Percentiles rank a stretch among this genome's conserved stretches.
Conservation (phyloP, 2,888 invertebrate genomes). For the Cryptocephalus moraei region DNA sequence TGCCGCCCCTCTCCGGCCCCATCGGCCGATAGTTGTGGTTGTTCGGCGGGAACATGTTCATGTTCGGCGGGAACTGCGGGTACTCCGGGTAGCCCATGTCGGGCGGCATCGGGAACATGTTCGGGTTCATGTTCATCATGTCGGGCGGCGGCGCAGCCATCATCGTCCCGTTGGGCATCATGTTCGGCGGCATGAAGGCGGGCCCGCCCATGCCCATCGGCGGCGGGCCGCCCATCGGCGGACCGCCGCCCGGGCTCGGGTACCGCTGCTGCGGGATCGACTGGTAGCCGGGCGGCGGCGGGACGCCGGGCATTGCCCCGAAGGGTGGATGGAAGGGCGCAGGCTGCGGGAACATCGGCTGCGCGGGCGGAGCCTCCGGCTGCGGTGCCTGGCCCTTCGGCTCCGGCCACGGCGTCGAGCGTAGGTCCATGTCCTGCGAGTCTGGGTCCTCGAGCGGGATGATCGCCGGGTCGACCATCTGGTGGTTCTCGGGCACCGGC, state of each 20-base stretch:
- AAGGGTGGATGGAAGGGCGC: constrained; percentile 36
- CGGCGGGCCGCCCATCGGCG: constrained; percentile 12
- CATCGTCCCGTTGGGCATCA: not conserved
- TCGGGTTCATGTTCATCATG: constrained; percentile 31
- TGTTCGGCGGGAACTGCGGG: constrained; percentile 7
- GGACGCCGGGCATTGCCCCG: constrained; percentile 34
- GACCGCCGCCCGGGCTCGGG: constrained; percentile 9
- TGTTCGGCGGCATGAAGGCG: constrained; percentile 23
- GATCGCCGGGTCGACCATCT: constrained; percentile 63
- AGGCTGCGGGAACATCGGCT: constrained; percentile 42
- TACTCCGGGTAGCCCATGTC: constrained; percentile 26
- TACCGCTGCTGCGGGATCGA: constrained; percentile 8
- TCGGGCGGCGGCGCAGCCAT: constrained; percentile 23
- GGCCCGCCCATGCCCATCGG: constrained; percentile 8
- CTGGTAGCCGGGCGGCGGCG: constrained; percentile 13
- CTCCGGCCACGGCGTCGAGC: constrained; percentile 73
- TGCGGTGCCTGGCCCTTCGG: constrained; percentile 57
- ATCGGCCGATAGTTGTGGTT: constrained; percentile 9
- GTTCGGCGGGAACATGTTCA: constrained; percentile 24
- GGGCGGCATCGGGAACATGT: constrained; percentile 37
- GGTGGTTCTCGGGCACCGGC: constrained; percentile 74
- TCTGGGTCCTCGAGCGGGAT: constrained; percentile 89
- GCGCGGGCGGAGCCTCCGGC: constrained; percentile 26
- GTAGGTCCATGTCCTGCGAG: constrained; percentile 72
- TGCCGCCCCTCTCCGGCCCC: constrained; percentile 18